Evolutionary conservation across 2,797 vertebrate genomes (phyloP).

Genomic region (Malurus leucopterus): DNA sequence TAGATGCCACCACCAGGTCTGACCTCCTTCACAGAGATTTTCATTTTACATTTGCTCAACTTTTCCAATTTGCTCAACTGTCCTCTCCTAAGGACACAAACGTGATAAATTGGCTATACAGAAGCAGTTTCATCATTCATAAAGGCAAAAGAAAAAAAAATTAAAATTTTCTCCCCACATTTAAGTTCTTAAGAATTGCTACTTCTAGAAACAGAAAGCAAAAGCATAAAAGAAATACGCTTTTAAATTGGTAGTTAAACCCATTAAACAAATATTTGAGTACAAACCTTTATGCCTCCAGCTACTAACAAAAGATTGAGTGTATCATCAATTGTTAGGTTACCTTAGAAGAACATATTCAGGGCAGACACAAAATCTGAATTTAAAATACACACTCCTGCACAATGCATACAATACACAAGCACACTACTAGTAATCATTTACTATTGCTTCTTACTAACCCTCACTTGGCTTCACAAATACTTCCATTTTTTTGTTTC

Average conservation of each 20-base stretch:
- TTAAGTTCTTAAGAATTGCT: background rate
- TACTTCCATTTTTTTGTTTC: background rate
- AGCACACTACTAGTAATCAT: background rate
- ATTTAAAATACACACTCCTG: background rate
- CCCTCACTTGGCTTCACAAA: background rate
- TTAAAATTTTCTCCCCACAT: background rate
- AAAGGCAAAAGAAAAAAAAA: background rate
- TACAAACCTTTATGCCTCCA: background rate
- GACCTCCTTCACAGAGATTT: background rate
- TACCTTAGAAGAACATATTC: conserved; percentile 1
- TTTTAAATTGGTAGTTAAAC: background rate
- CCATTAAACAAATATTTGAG: background rate
- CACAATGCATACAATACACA: background rate
- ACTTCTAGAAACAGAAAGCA: background rate
- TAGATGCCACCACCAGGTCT: background rate
- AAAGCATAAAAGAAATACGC: background rate
- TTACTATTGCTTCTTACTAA: background rate
- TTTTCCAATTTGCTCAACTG: background rate
- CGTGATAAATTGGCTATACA: background rate
- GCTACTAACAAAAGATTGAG: background rate
- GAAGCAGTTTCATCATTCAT: background rate
- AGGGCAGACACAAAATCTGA: background rate
- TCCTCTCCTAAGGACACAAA: background rate
- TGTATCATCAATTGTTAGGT: background rate
- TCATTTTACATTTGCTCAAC: background rate